Percentiles rank a stretch among this genome's conserved stretches.
Conservation (phyloP, 2,888 invertebrate species). For the Rhodophaea formosa region DNA sequence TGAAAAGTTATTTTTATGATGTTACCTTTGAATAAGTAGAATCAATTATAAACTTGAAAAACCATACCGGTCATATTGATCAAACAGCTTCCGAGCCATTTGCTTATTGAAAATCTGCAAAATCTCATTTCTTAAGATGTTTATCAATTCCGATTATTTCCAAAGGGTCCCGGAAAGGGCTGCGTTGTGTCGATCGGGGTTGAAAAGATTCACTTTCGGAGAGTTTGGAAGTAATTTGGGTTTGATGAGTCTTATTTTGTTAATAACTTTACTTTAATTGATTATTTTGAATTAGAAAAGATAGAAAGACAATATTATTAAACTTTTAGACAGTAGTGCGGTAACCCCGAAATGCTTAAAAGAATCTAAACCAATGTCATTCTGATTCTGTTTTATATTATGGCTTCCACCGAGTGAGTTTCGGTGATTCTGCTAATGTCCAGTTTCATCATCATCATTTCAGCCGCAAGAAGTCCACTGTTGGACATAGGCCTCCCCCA, state of each 20-base stretch:
- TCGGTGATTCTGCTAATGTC: no score
- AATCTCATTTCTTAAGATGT: slow-evolving; percentile 21
- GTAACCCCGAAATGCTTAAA: no score
- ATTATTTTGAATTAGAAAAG: not conserved
- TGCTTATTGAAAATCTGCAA: slow-evolving; percentile 28
- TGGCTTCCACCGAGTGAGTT: no score
- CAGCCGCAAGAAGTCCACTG: no score
- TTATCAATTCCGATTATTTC: slow-evolving; percentile 30
- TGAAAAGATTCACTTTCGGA: not conserved
- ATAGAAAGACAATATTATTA: no score
- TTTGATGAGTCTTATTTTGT: not conserved
- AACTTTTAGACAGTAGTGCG: no score
- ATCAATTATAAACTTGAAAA: not conserved
- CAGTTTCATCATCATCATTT: no score
- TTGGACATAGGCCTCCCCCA: no score
- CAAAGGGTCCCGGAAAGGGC: slow-evolving; percentile 27
- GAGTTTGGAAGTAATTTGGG: not conserved
- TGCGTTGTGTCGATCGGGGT: not conserved
- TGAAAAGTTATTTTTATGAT: no score
- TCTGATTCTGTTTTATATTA: no score
- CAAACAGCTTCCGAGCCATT: slow-evolving; percentile 28
- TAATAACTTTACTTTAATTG: not conserved
- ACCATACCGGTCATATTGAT: slow-evolving; percentile 25
- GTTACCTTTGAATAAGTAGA: no score
- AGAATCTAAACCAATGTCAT: no score